phyloP scores from a whole-genome alignment of 64 coral and sea anemone species.

The Trachythela sp. region DNA sequence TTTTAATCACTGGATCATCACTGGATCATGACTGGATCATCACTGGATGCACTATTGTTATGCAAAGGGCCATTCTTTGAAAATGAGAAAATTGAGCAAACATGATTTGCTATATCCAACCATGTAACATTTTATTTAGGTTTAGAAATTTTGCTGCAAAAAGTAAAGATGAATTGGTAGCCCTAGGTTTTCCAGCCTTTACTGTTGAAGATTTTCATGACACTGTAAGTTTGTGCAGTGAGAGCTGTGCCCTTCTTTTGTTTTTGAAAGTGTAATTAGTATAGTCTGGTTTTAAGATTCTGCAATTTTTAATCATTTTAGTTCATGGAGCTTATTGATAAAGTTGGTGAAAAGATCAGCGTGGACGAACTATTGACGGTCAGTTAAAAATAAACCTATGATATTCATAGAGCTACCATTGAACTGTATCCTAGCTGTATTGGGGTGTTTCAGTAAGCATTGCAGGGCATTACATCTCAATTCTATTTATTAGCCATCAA shows the following conservation, averaged over 20 bases:
- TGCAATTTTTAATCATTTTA: neutral
- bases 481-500: neutral
- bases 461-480: too few relatives aligned
- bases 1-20: too few relatives aligned
- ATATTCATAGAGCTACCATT: neutral
- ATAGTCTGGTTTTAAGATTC: too few relatives aligned
- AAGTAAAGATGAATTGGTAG: slow-evolving; percentile 95
- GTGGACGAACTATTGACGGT: slow-evolving; percentile 45
- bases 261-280: too few relatives aligned
- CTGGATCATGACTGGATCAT: too few relatives aligned
- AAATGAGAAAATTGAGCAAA: too few relatives aligned
- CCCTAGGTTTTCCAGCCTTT: slow-evolving; percentile 82
- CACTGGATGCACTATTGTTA: too few relatives aligned
- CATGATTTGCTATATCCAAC: too few relatives aligned
- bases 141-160: slow-evolving; percentile 71
- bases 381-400: neutral
- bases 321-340: slow-evolving; percentile 57
- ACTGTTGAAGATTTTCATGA: slow-evolving; percentile 99
- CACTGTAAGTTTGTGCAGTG: slow-evolving; percentile 51
- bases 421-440: too few relatives aligned
- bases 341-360: slow-evolving; percentile 39
- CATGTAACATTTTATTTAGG: too few relatives aligned
- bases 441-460: too few relatives aligned
- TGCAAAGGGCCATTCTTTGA: too few relatives aligned
- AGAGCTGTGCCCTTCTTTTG: neutral